Base-by-base conservation (phyloP, 2,888 invertebrate species). In the Hypomecis atomaria region DNA sequence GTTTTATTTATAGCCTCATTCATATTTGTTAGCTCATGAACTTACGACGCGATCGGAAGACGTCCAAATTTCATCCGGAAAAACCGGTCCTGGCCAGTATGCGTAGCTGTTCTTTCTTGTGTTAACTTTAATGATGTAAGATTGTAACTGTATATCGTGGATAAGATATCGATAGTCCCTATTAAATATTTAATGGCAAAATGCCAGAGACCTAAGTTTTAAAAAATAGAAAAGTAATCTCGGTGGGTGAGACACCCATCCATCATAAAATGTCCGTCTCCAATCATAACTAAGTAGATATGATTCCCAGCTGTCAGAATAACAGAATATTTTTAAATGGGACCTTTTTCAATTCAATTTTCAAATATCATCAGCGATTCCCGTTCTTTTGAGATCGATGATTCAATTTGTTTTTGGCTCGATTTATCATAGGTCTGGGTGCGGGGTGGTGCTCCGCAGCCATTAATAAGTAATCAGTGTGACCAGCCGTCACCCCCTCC, bases 401-500 rank as follows among this genome's bases (percentile, higher is more conserved):
- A 76, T 76, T 82, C 75, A 83, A 84, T 85, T 85, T 78, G 73
- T 74, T 75, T 71, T 65, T 66, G 76, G 79, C 75, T 73, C 79
- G 77, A 87, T 86, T 83, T 87, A 87, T 85, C 80, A 81, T 72
- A 73, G 78, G 74, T 75, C 75, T 37, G 74, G 78, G 63, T 70
- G 67, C 69, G 72, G 63, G 70, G 70, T 68, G 73, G 67, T 66
- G 71, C 70, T 69, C 74, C 76, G 78, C 76, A 73, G 84, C 84
- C 89, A 88, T 90, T 86, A 90, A 89, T 89, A 89, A 85, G 86
- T 87, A 88, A 90, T 90, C 88, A 89, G 85, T 74, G 82, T 75
- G 77, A 77, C 78, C 80, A 78, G 74, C 77, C 77, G 65, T 62
- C 59, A 47, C 57, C 64, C 49, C 59, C 60, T 40, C 55, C 55